phyloP scores from a whole-genome alignment of 2,113 vertebrate genomes.

The Xiphophorus hellerii region DNA sequence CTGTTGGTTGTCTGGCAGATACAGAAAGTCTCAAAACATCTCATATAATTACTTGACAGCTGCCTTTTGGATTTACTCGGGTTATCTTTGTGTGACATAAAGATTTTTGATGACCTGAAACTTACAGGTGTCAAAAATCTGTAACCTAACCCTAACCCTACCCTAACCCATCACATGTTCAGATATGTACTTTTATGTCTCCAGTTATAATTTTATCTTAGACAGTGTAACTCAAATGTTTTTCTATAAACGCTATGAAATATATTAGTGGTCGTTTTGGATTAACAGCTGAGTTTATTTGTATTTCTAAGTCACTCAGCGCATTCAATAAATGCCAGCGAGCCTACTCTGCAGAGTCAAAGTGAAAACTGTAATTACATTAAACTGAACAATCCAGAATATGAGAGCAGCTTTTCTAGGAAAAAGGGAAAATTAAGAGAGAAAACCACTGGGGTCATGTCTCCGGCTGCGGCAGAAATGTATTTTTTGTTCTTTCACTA shows the following conservation, averaged over 20 bases:
- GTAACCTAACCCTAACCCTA: too few relatives aligned
- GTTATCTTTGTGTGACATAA: background rate
- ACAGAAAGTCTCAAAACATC: too few relatives aligned
- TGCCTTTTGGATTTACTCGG: background rate
- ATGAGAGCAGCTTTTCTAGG: background rate
- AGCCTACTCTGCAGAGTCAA: background rate
- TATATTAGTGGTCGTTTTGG: too few relatives aligned
- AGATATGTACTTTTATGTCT: too few relatives aligned
- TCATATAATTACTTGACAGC: too few relatives aligned
- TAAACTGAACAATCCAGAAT: constrained; percentile 25
- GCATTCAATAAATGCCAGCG: background rate
- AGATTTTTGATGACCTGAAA: background rate
- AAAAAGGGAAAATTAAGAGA: background rate
- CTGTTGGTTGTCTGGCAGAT: too few relatives aligned
- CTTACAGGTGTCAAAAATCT: too few relatives aligned
- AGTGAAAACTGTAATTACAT: constrained; percentile 35
- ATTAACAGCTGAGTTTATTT: background rate
- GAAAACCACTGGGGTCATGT: background rate
- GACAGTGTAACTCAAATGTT: background rate
- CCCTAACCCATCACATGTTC: too few relatives aligned
- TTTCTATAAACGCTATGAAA: too few relatives aligned
- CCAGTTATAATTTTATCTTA: background rate
- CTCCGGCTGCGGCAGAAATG: constrained; percentile 2
- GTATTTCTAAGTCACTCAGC: constrained; percentile 1
- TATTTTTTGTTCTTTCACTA: background rate